Evolutionary conservation across 2,888 invertebrate species (phyloP).

Genomic region (Pemphredon lugubris): DNA sequence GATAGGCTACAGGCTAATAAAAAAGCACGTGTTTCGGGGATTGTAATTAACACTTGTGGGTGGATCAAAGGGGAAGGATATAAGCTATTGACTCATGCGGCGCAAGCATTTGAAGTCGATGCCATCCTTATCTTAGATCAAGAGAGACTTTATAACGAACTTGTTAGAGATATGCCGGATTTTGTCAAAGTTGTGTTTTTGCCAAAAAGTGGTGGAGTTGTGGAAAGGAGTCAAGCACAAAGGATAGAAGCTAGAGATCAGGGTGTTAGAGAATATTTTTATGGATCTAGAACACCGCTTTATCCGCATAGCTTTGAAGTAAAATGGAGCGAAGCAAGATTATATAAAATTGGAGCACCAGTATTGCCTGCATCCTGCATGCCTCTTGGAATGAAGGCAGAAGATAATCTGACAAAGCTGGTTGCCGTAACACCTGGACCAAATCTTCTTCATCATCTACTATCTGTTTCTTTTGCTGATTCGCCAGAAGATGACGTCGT

Average conservation of each 20-base stretch:
- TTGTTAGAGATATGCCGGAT: conserved; percentile 95
- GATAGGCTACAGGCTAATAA: conserved; percentile 93
- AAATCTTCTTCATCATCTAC: conserved; percentile 91
- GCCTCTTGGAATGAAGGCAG: conserved; percentile 96
- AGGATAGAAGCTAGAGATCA: conserved; percentile 90
- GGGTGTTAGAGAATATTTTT: conserved; percentile 96
- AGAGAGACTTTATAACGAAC: conserved; percentile 96
- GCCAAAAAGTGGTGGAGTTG: conserved; percentile 98
- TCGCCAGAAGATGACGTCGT: conserved; percentile 92
- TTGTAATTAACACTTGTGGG: conserved; percentile 98
- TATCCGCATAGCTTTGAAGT: conserved; percentile 98
- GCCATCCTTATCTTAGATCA: conserved; percentile 97
- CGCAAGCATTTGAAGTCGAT: conserved; percentile 97
- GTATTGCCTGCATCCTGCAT: conserved; percentile 96
- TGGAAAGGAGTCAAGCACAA: conserved; percentile 89
- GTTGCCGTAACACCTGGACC: conserved; percentile 90
- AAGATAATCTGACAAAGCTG: conserved; percentile 95
- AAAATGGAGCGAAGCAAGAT: conserved; percentile 93
- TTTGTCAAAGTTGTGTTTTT: conserved; percentile 95
- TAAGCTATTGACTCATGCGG: conserved; percentile 91
- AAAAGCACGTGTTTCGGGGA: conserved; percentile 93
- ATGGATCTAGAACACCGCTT: conserved; percentile 90
- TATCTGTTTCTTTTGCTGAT: conserved; percentile 94
- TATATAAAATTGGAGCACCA: conserved; percentile 97
- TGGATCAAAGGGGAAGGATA: conserved; percentile 98